These are phyloP conservation scores for Ellobius talpinus DNA, from an alignment of 2,113 vertebrate genomes.

Conservation along the genomic window DNA sequence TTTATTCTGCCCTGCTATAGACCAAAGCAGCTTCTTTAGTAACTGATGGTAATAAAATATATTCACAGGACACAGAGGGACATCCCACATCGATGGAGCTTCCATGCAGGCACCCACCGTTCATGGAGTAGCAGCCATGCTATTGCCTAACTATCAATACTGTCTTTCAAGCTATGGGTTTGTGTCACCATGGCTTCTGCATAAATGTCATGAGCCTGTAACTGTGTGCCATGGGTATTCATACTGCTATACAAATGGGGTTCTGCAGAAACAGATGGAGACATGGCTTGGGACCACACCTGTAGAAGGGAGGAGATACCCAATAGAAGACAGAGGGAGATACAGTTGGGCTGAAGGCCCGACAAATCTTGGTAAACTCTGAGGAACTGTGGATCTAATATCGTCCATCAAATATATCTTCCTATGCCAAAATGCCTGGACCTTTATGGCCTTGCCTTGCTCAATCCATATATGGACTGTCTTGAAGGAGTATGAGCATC, in stretches of 20 bases:
- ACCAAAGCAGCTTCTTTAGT: too few relatives aligned
- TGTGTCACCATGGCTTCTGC: background rate
- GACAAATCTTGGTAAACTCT: background rate
- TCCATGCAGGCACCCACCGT: accelerated
- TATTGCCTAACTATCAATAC: accelerated
- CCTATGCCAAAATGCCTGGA: background rate
- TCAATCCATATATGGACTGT: background rate
- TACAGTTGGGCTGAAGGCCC: background rate
- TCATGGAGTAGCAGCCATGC: accelerated
- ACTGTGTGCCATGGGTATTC: background rate
- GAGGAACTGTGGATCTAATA: background rate
- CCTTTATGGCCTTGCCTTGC: background rate
- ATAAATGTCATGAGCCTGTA: background rate
- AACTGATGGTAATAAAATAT: too few relatives aligned
- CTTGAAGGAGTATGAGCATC: background rate
- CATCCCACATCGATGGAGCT: too few relatives aligned
- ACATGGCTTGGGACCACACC: background rate
- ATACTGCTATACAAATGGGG: background rate
- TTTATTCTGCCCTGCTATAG: too few relatives aligned
- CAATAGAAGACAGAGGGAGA: background rate
- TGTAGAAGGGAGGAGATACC: background rate
- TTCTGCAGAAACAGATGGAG: background rate
- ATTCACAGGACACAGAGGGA: too few relatives aligned
- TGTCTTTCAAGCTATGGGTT: background rate
- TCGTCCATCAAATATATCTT: background rate